Percentiles rank a stretch among this genome's conserved stretches.
Conservation (phyloP, 1,140 invertebrate species). For the Drosophila aff. region DNA sequence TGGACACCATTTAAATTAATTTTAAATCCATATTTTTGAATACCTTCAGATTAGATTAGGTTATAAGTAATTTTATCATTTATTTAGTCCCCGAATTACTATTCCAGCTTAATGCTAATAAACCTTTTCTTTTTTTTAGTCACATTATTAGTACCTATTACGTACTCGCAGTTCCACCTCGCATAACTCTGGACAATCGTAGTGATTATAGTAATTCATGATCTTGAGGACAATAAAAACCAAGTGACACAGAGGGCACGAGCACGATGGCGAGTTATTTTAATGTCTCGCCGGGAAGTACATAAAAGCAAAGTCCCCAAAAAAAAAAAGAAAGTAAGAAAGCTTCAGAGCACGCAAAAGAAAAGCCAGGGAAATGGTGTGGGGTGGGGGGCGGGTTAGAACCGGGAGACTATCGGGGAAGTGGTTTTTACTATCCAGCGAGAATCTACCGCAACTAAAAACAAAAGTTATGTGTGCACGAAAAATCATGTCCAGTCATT, state of each 20-base stretch:
- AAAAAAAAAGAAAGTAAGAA: neutral
- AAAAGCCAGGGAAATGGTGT: constrained; percentile 1
- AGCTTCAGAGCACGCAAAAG: constrained; percentile 32
- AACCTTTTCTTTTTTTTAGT: neutral
- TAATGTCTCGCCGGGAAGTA: constrained; percentile 54
- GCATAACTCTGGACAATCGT: constrained; percentile 34
- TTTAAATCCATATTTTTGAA: neutral
- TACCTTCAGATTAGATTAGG: too few relatives aligned
- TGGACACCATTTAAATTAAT: neutral
- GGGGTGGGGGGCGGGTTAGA: too few relatives aligned
- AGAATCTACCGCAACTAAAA: constrained; percentile 66
- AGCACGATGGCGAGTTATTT: constrained; percentile 30
- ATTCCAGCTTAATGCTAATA: neutral
- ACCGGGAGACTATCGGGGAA: constrained; percentile 35
- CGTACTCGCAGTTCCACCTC: constrained; percentile 11
- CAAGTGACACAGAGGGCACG: constrained; percentile 16
- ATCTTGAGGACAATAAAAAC: constrained; percentile 42
- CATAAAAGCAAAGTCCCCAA: constrained; percentile 30
- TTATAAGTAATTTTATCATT: neutral
- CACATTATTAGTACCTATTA: neutral
- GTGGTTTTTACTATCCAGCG: constrained; percentile 52
- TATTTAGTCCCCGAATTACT: neutral
- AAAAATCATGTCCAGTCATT: constrained; percentile 79
- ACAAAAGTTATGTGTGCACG: constrained; percentile 71
- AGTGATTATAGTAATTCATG: constrained; percentile 51